Evolutionary conservation across 2,888 invertebrate genomes (phyloP).

Genomic region (Ophion slaviceki): DNA sequence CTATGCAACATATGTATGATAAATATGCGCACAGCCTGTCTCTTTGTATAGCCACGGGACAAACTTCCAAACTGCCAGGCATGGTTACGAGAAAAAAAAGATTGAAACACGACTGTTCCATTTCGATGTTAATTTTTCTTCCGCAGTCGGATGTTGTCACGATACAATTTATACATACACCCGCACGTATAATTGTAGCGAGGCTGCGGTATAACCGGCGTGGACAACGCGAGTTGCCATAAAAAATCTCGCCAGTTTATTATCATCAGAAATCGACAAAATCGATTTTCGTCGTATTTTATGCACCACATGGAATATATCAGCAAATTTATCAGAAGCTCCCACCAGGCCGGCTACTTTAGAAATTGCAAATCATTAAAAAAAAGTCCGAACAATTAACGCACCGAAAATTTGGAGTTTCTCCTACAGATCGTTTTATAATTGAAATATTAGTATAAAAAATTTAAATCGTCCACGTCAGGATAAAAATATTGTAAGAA

Average conservation of each 20-base stretch:
- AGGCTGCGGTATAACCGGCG: neutral
- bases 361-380: neutral
- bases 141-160: neutral
- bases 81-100: conserved; percentile 8
- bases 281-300: neutral
- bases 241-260: neutral
- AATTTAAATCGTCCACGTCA: neutral
- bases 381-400: neutral
- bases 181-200: neutral
- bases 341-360: neutral
- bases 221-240: neutral
- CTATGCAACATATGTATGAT: neutral
- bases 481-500: neutral
- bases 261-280: neutral
- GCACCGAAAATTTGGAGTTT: neutral
- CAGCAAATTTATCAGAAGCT: neutral
- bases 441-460: neutral
- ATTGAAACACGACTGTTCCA: conserved; percentile 30
- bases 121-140: conserved; percentile 44
- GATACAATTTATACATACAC: neutral
- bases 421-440: neutral
- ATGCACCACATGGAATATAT: no score
- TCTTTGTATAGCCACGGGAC: conserved; percentile 19
- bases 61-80: conserved; percentile 24
- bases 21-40: conserved; percentile 1